Evolutionary conservation across 2,797 vertebrate species (phyloP), one percentile per base, ranked within the genome.

Genomic region (Neopelma chrysocephalum): DNA sequence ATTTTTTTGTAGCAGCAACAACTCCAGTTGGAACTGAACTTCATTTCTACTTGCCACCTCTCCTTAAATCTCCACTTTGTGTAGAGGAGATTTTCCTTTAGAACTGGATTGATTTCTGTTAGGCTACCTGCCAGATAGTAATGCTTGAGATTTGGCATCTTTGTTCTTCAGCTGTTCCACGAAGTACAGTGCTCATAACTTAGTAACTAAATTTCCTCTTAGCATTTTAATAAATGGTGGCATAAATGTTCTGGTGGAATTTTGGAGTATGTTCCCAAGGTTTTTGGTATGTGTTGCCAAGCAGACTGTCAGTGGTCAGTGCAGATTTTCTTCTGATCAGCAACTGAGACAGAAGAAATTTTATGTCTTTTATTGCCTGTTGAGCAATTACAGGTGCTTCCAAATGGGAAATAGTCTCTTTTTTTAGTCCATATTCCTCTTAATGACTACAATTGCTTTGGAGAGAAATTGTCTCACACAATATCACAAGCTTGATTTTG

Each of bases 191-290:
- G 43, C n/a, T 91, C 83, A 51, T 58, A 89, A 61, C 79, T 85
- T 61, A 96, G 73, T 85, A 87, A 82, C 43, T 73, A 25, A 26
- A 75, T 90, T 92, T 92, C 92, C 70, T 65, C 11, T 38, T 84
- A 77, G 15, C 42, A 64, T 71, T 93, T 90, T 94, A 80, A 36
- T 45, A 91, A 95, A 78, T 42, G 56, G 34, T 22, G 77, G 38
- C 48, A 45, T 85, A 85, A 87, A 76, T 65, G 56, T 70, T 61
- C 71, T 85, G 45, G 21, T 79, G 69, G 12, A 83, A 21, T 73
- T 90, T 77, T 64, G 82, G 68, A 92, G 64, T 48, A 80, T 48
- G 19, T 82, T 94, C 23, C 58, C 40, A 56, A 61, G 45, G n/a
- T 42, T 83, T 66, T 89, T 62, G 81, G 62, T 10, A 19, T 56